Conservation (phyloP, 2,797 vertebrate genomes). For the Trematomus bernacchii region DNA sequence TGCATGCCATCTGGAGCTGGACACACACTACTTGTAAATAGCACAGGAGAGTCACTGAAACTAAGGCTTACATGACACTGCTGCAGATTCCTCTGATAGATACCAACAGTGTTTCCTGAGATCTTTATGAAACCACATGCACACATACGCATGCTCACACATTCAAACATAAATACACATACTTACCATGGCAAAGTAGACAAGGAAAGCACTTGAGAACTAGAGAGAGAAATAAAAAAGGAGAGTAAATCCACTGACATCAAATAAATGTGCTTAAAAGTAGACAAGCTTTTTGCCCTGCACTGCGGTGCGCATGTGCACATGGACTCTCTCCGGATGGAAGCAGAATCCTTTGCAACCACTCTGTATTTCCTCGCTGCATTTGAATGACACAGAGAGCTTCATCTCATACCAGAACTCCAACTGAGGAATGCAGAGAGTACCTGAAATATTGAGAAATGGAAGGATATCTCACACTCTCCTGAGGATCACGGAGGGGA, state of each 20-base stretch:
- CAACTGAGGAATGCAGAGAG: constrained; percentile 64
- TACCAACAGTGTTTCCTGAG: constrained; percentile 77
- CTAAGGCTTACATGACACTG: constrained; percentile 78
- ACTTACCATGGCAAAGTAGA: constrained; percentile 57
- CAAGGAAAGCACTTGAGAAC: constrained; percentile 66
- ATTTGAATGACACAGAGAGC: constrained; percentile 64
- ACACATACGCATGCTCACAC: constrained; percentile 72
- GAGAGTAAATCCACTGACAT: constrained; percentile 46
- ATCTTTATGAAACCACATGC: constrained; percentile 73
- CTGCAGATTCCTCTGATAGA: constrained; percentile 77
- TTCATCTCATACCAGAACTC: constrained; percentile 59
- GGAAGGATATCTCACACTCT: constrained; percentile 55
- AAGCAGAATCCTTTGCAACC: constrained; percentile 67
- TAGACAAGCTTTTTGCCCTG: constrained; percentile 72
- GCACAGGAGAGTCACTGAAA: constrained; percentile 76
- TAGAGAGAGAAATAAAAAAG: constrained; percentile 43
- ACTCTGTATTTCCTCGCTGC: constrained; percentile 71
- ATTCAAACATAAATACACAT: constrained; percentile 66
- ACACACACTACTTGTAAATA: constrained; percentile 84
- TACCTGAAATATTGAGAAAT: constrained; percentile 48
- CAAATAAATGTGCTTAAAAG: constrained; percentile 66
- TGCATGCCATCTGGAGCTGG: constrained; percentile 71
- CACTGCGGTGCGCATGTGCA: constrained; percentile 57
- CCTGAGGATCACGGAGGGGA: constrained; percentile 56
- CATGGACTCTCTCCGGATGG: constrained; percentile 78